These are phyloP conservation scores for Laothoe populi DNA, from an alignment of 2,888 invertebrate genomes.

Conservation along the genomic window DNA sequence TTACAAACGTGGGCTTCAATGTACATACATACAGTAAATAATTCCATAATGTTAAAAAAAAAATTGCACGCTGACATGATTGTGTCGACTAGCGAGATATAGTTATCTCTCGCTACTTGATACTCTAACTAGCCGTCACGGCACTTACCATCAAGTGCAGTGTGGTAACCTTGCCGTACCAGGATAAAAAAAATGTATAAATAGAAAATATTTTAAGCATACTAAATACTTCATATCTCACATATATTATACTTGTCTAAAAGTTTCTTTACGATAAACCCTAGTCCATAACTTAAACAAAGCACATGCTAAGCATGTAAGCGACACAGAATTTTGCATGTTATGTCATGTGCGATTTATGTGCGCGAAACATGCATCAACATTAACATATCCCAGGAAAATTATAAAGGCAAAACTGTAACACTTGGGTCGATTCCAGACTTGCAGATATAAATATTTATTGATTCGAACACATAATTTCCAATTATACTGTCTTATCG, in stretches of 20 bases:
- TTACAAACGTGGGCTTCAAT: too few relatives aligned
- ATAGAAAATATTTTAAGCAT: constrained; percentile 4
- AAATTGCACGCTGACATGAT: too few relatives aligned
- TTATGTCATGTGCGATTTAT: constrained; percentile 22
- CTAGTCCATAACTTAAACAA: constrained; percentile 15
- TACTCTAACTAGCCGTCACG: too few relatives aligned
- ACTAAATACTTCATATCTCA: neutral
- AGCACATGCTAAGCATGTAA: constrained; percentile 24
- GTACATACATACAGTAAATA: too few relatives aligned
- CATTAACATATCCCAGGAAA: constrained; percentile 30
- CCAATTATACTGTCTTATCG: constrained; percentile 64
- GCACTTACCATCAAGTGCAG: too few relatives aligned
- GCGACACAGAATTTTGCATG: constrained; percentile 23
- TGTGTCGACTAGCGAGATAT: too few relatives aligned
- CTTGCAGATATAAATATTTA: constrained; percentile 64
- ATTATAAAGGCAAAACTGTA: constrained; percentile 39
- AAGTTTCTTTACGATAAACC: constrained; percentile 24
- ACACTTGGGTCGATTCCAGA: constrained; percentile 39
- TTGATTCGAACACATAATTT: constrained; percentile 66
- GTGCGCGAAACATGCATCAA: constrained; percentile 18
- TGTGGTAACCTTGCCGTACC: too few relatives aligned
- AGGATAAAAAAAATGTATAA: too few relatives aligned
- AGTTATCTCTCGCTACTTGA: too few relatives aligned
- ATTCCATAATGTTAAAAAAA: too few relatives aligned
- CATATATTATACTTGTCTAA: constrained; percentile 6